These are phyloP conservation scores for Sarcophaga bullata DNA, from an alignment of 1,140 invertebrate species.

Conservation along the genomic window DNA sequence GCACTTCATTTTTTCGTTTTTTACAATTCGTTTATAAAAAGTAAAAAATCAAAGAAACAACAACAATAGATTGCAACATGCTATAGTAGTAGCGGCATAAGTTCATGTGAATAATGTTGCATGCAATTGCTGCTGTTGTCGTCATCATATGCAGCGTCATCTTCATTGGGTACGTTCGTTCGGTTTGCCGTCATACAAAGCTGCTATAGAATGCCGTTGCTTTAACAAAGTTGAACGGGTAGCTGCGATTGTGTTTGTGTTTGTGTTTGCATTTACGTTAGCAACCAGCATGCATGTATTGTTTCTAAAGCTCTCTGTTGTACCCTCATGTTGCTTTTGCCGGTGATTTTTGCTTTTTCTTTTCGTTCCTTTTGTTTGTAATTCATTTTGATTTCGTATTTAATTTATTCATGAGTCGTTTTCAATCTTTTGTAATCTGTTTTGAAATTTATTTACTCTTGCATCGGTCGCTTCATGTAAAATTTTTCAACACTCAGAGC, in stretches of 20 bases:
- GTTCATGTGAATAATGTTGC: neutral
- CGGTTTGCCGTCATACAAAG: neutral
- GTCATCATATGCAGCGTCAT: neutral
- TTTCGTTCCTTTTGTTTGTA: too few species aligned
- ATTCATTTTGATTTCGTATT: neutral
- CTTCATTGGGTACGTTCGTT: neutral
- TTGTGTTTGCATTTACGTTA: neutral
- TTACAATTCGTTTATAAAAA: too few species aligned
- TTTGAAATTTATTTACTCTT: conserved; percentile 25
- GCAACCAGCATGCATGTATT: neutral
- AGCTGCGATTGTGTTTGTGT: too few species aligned
- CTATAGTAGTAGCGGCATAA: too few species aligned
- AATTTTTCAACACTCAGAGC: neutral
- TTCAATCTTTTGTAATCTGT: neutral
- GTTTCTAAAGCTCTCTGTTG: neutral
- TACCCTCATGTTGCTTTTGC: neutral
- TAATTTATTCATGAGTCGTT: conserved; percentile 22
- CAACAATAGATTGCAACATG: too few species aligned
- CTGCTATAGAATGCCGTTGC: conserved; percentile 1
- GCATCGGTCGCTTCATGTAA: neutral
- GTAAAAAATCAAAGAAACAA: too few species aligned
- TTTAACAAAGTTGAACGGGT: too few species aligned
- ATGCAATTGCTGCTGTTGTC: neutral
- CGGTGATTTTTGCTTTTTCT: too few species aligned
- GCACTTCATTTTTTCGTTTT: neutral